Evolutionary conservation across 2,797 vertebrate genomes (phyloP).

Genomic region (Coregonus ussuriensis): DNA sequence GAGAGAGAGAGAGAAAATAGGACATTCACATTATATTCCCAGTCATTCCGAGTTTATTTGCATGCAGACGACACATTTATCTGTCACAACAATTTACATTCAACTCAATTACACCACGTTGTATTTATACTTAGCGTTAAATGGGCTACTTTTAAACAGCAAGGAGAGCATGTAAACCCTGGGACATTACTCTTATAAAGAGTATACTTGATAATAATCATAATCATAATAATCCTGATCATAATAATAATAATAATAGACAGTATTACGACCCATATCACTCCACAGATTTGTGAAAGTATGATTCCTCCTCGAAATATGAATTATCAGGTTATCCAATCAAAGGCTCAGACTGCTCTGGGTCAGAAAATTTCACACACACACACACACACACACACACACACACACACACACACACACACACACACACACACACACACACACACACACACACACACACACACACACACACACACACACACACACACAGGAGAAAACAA

Average conservation of each 20-base stretch:
- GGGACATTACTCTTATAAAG: too few relatives aligned
- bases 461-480: background rate
- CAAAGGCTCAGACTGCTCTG: too few relatives aligned
- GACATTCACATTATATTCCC: constrained; percentile 34
- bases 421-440: too few relatives aligned
- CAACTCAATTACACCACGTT: constrained; percentile 36
- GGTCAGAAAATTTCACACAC: background rate
- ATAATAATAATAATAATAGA: too few relatives aligned
- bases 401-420: constrained; percentile 3
- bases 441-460: too few relatives aligned
- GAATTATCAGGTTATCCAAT: too few relatives aligned
- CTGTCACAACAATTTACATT: constrained; percentile 35
- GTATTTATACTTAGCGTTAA: constrained; percentile 44
- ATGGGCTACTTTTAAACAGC: constrained; percentile 36
- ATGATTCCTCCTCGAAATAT: too few relatives aligned
- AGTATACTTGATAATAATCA: too few relatives aligned
- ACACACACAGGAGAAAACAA: background rate
- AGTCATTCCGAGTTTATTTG: constrained; percentile 53
- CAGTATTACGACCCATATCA: too few relatives aligned
- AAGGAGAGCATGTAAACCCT: background rate
- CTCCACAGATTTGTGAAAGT: too few relatives aligned
- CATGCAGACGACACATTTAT: constrained; percentile 47
- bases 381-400: constrained; percentile 1
- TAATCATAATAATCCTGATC: too few relatives aligned
- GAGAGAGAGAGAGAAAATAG: constrained; percentile 29